These are phyloP conservation scores for Mimumesa dahlbomi DNA, from an alignment of 2,888 invertebrate genomes.

Conservation along the genomic window DNA sequence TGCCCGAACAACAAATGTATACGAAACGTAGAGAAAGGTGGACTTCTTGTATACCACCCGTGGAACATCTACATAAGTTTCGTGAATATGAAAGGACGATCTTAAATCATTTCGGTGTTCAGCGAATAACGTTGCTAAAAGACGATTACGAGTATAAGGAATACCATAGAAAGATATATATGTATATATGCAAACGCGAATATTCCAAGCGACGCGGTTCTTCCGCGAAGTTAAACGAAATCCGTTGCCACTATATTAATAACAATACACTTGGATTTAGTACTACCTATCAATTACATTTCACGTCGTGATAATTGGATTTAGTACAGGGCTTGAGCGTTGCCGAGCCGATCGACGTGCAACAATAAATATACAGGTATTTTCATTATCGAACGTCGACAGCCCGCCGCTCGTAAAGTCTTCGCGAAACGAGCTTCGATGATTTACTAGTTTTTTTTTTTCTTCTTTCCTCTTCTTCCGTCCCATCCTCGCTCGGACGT, in stretches of 20 bases:
- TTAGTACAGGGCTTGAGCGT: slow-evolving; percentile 36
- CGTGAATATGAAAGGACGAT: slow-evolving; percentile 17
- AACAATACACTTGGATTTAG: slow-evolving; percentile 45
- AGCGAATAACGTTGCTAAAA: slow-evolving; percentile 1
- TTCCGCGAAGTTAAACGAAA: slow-evolving; percentile 19
- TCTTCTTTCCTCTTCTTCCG: background rate
- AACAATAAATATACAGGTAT: slow-evolving; percentile 63
- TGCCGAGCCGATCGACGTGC: slow-evolving; percentile 42
- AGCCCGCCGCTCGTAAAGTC: slow-evolving; percentile 60
- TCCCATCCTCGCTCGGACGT: slow-evolving; percentile 8
- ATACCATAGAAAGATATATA: background rate
- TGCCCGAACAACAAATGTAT: slow-evolving; percentile 9
- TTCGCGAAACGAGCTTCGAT: slow-evolving; percentile 55
- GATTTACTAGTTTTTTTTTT: slow-evolving; percentile 51
- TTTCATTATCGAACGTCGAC: slow-evolving; percentile 64
- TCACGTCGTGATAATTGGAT: slow-evolving; percentile 61
- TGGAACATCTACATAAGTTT: slow-evolving; percentile 13
- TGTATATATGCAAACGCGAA: background rate
- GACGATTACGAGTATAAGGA: slow-evolving; percentile 11
- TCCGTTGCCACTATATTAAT: slow-evolving; percentile 22
- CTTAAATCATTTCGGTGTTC: slow-evolving; percentile 24
- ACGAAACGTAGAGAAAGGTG: slow-evolving; percentile 18
- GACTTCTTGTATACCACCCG: background rate
- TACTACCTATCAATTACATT: slow-evolving; percentile 49
- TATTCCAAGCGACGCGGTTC: background rate